A percentile compares a stretch with the other conserved stretches of the same genome.
phyloP scores from a whole-genome alignment of 2,888 invertebrate species.

The Leptinotarsa rubiginosa region DNA sequence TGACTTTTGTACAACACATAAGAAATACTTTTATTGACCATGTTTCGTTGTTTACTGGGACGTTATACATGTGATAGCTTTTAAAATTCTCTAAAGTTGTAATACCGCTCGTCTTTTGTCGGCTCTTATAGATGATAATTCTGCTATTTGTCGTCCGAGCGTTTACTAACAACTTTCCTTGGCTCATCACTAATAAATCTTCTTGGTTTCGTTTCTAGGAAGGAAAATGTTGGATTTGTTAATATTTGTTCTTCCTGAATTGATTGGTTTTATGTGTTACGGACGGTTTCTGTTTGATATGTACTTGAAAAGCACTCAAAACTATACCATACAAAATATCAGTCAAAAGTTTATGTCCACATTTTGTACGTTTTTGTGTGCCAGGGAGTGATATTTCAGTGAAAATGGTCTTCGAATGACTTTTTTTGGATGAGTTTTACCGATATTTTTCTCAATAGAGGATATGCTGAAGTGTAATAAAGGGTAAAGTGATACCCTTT shows the following conservation, averaged over 20 bases:
- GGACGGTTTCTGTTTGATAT: constrained; percentile 15
- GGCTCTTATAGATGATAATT: constrained; percentile 55
- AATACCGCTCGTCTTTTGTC: constrained; percentile 55
- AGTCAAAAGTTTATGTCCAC: not conserved
- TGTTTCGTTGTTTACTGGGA: constrained; percentile 45
- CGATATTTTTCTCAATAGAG: too few species aligned
- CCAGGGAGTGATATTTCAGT: not conserved
- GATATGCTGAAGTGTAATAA: too few species aligned
- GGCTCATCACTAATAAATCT: constrained; percentile 54
- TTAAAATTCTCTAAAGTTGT: constrained; percentile 46
- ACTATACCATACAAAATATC: not conserved
- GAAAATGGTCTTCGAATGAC: not conserved
- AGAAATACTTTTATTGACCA: constrained; percentile 45
- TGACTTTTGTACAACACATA: constrained; percentile 32
- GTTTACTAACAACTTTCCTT: constrained; percentile 52
- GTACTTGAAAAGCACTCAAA: not conserved
- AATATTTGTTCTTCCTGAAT: constrained; percentile 33
- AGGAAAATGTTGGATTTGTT: constrained; percentile 37
- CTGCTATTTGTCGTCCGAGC: constrained; percentile 55
- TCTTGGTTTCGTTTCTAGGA: constrained; percentile 31
- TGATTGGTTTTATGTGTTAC: constrained; percentile 22
- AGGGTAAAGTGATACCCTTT: too few species aligned
- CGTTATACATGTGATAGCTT: constrained; percentile 45
- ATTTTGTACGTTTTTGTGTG: not conserved
- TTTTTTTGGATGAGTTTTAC: too few species aligned